Evolutionary conservation across 2,113 vertebrate genomes (phyloP).

Genomic region (Lophochroa leadbeateri): DNA sequence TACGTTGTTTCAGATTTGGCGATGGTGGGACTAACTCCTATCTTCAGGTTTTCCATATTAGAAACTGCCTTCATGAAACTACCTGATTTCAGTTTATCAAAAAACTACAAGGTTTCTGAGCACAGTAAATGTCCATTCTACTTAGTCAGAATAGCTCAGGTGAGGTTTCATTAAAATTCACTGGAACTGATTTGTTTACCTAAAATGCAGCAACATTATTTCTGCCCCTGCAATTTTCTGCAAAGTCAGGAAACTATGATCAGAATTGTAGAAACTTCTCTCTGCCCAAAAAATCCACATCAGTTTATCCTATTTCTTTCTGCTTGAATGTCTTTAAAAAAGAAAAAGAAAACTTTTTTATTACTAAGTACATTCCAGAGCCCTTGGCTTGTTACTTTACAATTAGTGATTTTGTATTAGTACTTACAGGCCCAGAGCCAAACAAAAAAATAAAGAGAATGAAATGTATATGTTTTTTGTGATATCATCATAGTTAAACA

Average conservation of each 20-base stretch:
- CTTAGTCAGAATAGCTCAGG: neutral
- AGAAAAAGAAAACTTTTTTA: neutral
- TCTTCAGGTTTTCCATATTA: neutral
- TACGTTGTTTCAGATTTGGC: neutral
- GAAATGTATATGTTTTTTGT: conserved; percentile 10
- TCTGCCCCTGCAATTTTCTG: neutral
- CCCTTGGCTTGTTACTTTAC: conserved; percentile 8
- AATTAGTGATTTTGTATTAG: conserved; percentile 66
- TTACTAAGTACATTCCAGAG: conserved; percentile 56
- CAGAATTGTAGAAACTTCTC: neutral
- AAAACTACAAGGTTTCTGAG: neutral
- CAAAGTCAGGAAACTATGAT: neutral
- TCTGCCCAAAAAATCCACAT: neutral
- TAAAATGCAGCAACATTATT: neutral
- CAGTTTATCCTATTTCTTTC: neutral
- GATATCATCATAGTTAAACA: conserved; percentile 67
- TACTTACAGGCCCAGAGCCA: conserved; percentile 47
- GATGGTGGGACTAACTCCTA: neutral
- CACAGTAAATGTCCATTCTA: neutral
- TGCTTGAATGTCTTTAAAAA: neutral
- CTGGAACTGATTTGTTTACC: neutral
- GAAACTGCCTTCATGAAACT: neutral
- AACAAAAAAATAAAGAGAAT: neutral
- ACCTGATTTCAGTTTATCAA: neutral
- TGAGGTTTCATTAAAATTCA: neutral